Conservation (phyloP, 1,140 invertebrate genomes). For the Dinothrombium tinctorium region DNA sequence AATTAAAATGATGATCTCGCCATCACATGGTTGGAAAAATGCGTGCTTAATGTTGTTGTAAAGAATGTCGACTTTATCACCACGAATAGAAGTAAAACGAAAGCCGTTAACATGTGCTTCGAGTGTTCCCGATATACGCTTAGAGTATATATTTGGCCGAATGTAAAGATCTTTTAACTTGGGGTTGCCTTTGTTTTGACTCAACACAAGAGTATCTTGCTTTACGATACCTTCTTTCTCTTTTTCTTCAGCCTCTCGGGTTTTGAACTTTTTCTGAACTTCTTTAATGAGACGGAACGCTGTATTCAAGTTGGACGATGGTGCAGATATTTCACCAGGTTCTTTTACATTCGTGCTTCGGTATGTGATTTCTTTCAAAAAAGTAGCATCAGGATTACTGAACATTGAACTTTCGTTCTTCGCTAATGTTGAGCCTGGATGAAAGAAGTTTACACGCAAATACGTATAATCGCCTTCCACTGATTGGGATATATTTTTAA, state of each 20-base stretch:
- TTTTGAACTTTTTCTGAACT: constrained; percentile 97
- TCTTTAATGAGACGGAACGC: constrained; percentile 95
- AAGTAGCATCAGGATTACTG: constrained; percentile 80
- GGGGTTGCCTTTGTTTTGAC: constrained; percentile 88
- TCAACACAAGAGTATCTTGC: constrained; percentile 88
- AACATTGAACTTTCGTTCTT: constrained; percentile 68
- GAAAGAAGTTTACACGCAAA: constrained; percentile 94
- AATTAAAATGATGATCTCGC: constrained; percentile 96
- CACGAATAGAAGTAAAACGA: constrained; percentile 86
- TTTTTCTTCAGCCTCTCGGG: constrained; percentile 86
- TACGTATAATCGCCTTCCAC: constrained; percentile 98
- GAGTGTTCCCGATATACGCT: constrained; percentile 67
- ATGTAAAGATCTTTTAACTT: constrained; percentile 97
- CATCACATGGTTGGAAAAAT: constrained; percentile 97
- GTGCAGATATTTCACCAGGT: constrained; percentile 79
- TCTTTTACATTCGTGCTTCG: constrained; percentile 92
- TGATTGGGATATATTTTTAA: constrained; percentile 94
- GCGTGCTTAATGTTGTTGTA: constrained; percentile 99
- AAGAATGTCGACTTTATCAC: constrained; percentile 95
- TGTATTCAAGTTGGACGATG: constrained; percentile 85
- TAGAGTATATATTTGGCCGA: constrained; percentile 79
- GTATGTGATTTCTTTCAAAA: constrained; percentile 98
- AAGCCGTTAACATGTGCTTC: constrained; percentile 93
- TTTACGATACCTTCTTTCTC: constrained; percentile 92
- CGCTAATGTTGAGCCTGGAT: constrained; percentile 84